Conservation (phyloP, 2,888 invertebrate species). For the Leptodirus hochenwartii region DNA sequence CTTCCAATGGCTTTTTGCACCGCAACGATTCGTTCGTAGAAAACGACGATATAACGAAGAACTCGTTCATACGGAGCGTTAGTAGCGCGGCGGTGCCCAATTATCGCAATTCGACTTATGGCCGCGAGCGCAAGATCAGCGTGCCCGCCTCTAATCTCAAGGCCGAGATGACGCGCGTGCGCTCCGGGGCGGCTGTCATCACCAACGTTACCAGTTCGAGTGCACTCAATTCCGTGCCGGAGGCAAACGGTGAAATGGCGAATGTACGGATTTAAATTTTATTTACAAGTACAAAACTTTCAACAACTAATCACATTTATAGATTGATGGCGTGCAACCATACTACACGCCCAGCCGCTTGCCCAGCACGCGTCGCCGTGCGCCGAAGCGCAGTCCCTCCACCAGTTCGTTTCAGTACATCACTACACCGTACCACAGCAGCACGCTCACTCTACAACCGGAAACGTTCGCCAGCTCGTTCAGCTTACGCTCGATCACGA, state of each 20-base stretch:
- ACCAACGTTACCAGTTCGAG: constrained; percentile 22
- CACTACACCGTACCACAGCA: constrained; percentile 72
- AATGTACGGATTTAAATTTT: no score
- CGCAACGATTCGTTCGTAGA: constrained; percentile 23
- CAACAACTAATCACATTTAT: no score
- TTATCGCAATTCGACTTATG: constrained; percentile 27
- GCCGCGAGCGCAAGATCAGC: constrained; percentile 40
- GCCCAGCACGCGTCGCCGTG: constrained; percentile 11
- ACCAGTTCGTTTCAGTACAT: constrained; percentile 71
- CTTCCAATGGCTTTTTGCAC: constrained; percentile 18
- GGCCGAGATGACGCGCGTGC: constrained; percentile 21
- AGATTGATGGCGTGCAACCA: no score
- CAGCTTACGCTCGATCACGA: constrained; percentile 47
- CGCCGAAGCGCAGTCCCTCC: constrained; percentile 47
- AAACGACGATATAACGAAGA: constrained; percentile 20
- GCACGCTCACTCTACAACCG: constrained; percentile 60
- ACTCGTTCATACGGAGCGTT: constrained; percentile 43
- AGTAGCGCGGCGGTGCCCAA: constrained; percentile 51
- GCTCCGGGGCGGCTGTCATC: constrained; percentile 17
- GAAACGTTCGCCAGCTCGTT: constrained; percentile 63
- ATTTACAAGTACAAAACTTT: constrained; percentile 19
- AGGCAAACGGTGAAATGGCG: constrained; percentile 25
- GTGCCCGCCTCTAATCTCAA: constrained; percentile 36
- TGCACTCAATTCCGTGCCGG: constrained; percentile 38
- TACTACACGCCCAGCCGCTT: constrained; percentile 19